A percentile compares a stretch with the other conserved stretches of the same genome.
phyloP scores from a whole-genome alignment of 2,888 invertebrate genomes.

The Cosmia pyralina region DNA sequence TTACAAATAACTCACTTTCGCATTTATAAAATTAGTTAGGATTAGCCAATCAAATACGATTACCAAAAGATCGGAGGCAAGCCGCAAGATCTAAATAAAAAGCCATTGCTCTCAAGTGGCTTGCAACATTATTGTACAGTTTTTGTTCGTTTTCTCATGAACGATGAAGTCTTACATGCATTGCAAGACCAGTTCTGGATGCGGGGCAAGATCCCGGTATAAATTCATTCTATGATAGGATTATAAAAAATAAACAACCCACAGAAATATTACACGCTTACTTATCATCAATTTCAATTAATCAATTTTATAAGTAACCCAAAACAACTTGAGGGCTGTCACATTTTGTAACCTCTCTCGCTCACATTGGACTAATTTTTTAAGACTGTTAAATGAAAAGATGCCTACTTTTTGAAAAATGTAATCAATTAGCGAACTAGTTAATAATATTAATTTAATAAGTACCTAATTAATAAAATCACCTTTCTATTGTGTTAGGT shows the following conservation, averaged over 20 bases:
- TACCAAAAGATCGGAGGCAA: constrained; percentile 2
- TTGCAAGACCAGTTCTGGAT: constrained; percentile 65
- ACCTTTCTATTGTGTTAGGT: too few species aligned
- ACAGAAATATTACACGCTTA: constrained; percentile 39
- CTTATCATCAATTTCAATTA: neutral
- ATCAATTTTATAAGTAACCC: neutral
- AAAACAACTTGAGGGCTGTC: neutral
- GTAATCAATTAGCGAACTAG: too few species aligned
- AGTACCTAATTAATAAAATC: too few species aligned
- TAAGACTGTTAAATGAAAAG: too few species aligned
- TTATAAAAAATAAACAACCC: constrained; percentile 36
- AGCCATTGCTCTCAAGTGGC: too few species aligned
- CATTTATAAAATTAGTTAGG: too few species aligned
- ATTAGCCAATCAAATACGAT: too few species aligned
- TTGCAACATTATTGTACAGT: constrained; percentile 49
- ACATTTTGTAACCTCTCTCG: too few species aligned
- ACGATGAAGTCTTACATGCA: constrained; percentile 28
- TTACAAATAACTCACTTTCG: too few species aligned
- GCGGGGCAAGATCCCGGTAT: constrained; percentile 61
- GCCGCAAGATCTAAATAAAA: constrained; percentile 45
- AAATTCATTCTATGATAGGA: constrained; percentile 45
- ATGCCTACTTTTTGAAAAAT: too few species aligned
- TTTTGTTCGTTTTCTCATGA: constrained; percentile 59
- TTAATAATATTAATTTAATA: too few species aligned
- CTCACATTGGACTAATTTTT: too few species aligned